phyloP scores from a whole-genome alignment of 1,140 invertebrate species.

The Panulirus ornatus region DNA sequence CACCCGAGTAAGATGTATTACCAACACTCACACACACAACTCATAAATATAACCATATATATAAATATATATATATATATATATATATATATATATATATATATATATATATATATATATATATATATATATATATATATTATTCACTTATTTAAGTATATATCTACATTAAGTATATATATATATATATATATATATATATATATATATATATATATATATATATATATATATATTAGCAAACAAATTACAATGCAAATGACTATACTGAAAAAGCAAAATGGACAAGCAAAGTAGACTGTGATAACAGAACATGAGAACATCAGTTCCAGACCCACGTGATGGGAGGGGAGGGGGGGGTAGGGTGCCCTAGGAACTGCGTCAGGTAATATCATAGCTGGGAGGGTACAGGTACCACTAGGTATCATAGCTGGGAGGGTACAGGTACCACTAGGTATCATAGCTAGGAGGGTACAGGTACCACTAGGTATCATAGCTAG shows the following conservation, averaged over 20 bases:
- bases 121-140: conserved; percentile 28
- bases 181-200: conserved; percentile 28
- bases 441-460: too few species aligned
- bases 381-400: too few species aligned
- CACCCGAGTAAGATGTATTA: conserved; percentile 15
- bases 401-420: too few species aligned
- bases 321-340: not conserved
- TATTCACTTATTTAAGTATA: too few species aligned
- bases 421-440: too few species aligned
- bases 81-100: conserved; percentile 39
- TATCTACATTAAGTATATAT: conserved; percentile 39
- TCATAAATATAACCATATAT: conserved; percentile 33
- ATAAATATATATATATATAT: conserved; percentile 34
- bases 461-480: too few species aligned
- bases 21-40: conserved; percentile 48
- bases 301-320: conserved; percentile 59
- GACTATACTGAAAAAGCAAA: conserved; percentile 40
- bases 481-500: too few species aligned
- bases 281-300: conserved; percentile 53
- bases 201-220: conserved; percentile 38
- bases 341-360: not conserved
- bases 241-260: not conserved
- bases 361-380: too few species aligned
- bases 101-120: conserved; percentile 35
- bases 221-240: conserved; percentile 31